These are phyloP conservation scores for Oreamnos americanus DNA, from an alignment of 2,113 vertebrate genomes.

Conservation along the genomic window DNA sequence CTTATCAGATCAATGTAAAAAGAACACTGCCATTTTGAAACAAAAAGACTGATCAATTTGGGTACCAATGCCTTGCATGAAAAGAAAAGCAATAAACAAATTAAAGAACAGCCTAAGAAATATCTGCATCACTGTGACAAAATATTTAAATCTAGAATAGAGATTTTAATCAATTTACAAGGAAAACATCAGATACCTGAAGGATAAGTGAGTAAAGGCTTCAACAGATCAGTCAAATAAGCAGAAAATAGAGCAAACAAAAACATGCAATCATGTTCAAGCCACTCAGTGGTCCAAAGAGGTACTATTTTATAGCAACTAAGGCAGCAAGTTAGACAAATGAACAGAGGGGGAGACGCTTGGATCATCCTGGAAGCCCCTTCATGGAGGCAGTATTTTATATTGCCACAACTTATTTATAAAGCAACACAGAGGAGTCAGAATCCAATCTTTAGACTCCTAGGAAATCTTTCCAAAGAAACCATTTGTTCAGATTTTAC, in stretches of 20 bases:
- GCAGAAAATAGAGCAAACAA: background rate
- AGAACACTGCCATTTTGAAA: background rate
- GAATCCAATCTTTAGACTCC: background rate
- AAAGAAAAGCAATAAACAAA: background rate
- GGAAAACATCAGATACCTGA: background rate
- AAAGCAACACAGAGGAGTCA: background rate
- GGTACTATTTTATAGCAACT: background rate
- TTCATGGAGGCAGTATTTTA: too few species aligned
- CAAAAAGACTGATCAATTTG: background rate
- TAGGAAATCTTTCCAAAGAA: background rate
- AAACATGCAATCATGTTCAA: background rate
- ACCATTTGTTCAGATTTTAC: background rate
- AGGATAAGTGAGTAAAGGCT: background rate
- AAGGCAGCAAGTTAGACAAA: too few species aligned
- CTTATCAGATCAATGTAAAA: background rate
- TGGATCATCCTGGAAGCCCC: too few species aligned
- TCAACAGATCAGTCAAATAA: background rate
- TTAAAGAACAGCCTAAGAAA: background rate
- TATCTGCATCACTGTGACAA: background rate
- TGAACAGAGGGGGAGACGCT: too few species aligned
- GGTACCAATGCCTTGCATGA: background rate
- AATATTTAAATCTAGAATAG: background rate
- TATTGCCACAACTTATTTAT: background rate
- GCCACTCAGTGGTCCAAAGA: background rate
- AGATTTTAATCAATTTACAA: background rate